A percentile compares a stretch with the other conserved stretches of the same genome.
Conservation (phyloP, 2,113 vertebrate genomes). For the Emydura subglobosa region DNA sequence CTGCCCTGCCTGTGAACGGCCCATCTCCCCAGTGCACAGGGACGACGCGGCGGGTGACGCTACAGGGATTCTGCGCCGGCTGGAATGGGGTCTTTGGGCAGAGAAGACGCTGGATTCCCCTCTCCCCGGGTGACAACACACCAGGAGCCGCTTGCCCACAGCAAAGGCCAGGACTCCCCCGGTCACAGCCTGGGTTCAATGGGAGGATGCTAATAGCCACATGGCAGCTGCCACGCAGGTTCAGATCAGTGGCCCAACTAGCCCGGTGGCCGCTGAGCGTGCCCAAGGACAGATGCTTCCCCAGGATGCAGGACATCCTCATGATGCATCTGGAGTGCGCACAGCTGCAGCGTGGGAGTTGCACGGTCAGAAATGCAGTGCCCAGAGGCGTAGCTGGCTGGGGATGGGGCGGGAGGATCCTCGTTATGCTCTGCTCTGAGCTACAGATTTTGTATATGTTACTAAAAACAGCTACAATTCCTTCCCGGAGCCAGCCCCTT, state of each 20-base stretch:
- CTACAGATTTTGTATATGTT: not conserved
- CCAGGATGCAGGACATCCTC: not conserved
- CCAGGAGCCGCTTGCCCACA: not conserved
- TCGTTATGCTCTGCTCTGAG: not conserved
- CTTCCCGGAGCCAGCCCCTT: not conserved
- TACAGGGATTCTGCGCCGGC: not conserved
- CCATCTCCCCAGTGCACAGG: not conserved
- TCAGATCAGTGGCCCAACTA: not conserved
- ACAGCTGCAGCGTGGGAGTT: not conserved
- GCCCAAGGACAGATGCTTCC: not conserved
- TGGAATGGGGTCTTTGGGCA: not conserved
- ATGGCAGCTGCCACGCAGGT: not conserved
- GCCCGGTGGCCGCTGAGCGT: not conserved
- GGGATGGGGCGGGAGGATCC: not conserved
- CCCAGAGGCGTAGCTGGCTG: not conserved
- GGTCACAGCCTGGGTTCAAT: not conserved
- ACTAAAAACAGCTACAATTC: not conserved
- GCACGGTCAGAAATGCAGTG: not conserved
- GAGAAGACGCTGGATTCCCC: not conserved
- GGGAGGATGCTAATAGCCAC: not conserved
- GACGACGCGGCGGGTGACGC: not conserved
- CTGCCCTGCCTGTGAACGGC: not conserved
- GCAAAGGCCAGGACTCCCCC: no score
- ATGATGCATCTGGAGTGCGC: not conserved
- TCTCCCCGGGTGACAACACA: not conserved